Conservation (phyloP, 2,113 vertebrate genomes). For the Pao palembangensis region DNA sequence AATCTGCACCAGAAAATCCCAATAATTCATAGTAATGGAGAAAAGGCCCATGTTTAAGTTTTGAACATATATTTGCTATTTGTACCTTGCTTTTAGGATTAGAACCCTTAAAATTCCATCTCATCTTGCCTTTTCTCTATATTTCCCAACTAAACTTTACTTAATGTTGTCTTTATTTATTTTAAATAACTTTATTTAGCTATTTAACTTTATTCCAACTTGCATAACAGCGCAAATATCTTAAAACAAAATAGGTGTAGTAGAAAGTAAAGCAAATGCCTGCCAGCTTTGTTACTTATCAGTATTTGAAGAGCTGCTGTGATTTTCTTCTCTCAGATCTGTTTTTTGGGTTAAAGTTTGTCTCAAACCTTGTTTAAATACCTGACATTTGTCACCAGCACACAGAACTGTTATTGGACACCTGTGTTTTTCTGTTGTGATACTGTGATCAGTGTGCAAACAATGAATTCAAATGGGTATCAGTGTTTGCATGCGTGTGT, state of each 20-base stretch:
- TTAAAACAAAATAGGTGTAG: neutral
- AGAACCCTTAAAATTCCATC: no score
- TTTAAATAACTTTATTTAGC: no score
- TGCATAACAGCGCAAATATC: neutral
- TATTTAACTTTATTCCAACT: no score
- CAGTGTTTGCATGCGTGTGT: conserved; percentile 17
- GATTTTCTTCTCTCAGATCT: neutral
- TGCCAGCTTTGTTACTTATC: neutral
- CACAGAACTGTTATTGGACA: neutral
- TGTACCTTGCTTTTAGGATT: no score
- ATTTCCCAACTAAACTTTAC: no score
- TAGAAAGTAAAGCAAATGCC: neutral
- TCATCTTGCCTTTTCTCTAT: no score
- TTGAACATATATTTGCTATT: no score
- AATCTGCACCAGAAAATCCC: neutral
- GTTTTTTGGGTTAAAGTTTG: neutral
- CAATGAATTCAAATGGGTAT: conserved; percentile 25
- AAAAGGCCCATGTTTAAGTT: no score
- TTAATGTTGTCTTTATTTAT: no score
- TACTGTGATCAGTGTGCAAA: conserved; percentile 26
- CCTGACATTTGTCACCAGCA: neutral
- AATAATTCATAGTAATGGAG: no score
- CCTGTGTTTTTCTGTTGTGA: conserved; percentile 6
- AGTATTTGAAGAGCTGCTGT: neutral
- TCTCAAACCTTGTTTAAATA: neutral